Evolutionary conservation across 2,113 vertebrate genomes (phyloP).

Genomic region (Acanthisitta chloris): DNA sequence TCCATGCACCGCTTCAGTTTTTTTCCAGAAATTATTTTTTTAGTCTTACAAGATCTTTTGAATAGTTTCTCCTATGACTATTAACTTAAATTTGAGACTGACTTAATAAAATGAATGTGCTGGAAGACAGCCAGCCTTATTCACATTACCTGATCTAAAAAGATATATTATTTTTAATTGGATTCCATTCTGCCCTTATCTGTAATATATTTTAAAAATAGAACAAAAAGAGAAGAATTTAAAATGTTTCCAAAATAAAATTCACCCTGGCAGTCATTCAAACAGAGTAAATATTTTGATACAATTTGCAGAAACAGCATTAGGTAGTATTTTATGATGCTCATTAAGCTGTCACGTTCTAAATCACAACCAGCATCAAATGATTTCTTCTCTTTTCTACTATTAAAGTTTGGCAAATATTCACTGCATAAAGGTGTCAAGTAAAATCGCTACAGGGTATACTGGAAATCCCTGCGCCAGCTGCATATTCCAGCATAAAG

Average conservation of each 20-base stretch:
- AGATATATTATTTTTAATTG: neutral
- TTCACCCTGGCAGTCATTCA: conserved; percentile 18
- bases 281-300: conserved; percentile 21
- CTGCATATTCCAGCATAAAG: conserved; percentile 49
- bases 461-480: conserved; percentile 63
- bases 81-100: neutral
- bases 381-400: conserved; percentile 1
- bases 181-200: conserved; percentile 4
- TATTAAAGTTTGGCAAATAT: conserved; percentile 21
- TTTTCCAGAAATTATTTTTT: neutral
- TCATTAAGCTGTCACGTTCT: conserved; percentile 45
- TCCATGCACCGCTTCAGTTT: neutral
- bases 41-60: neutral
- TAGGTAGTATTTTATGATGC: conserved; percentile 29
- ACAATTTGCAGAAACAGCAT: neutral
- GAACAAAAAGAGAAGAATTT: conserved; percentile 5
- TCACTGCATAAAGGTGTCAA: conserved; percentile 41
- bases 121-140: neutral
- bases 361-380: neutral
- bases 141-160: neutral
- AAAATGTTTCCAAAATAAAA: conserved; percentile 43
- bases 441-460: conserved; percentile 51
- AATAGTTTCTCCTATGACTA: neutral
- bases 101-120: neutral
- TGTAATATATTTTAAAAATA: conserved; percentile 15